Evolutionary conservation across 2,888 invertebrate genomes (phyloP).

Genomic region (Lasioglossum calceatum): DNA sequence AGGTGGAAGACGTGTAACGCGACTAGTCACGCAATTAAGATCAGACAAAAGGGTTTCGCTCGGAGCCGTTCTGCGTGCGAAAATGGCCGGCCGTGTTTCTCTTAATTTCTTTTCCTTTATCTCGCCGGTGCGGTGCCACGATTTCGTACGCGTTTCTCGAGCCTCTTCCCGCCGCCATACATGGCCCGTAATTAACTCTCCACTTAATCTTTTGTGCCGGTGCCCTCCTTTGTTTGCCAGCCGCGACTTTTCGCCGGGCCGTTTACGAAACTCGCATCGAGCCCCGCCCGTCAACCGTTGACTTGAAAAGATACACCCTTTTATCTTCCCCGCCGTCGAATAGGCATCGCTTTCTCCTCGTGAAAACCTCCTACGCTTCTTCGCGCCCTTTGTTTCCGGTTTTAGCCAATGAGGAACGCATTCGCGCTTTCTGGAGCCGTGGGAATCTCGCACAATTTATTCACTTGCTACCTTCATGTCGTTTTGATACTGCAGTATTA

Average conservation of each 20-base stretch:
- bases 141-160: constrained; percentile 23
- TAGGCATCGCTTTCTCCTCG: background rate
- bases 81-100: constrained; percentile 43
- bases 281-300: background rate
- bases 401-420: background rate
- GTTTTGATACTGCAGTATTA: background rate
- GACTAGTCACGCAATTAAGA: constrained; percentile 59
- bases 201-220: constrained; percentile 46
- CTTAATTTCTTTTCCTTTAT: constrained; percentile 58
- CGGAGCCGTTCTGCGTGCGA: constrained; percentile 1
- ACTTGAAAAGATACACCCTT: background rate
- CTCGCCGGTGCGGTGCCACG: constrained; percentile 21
- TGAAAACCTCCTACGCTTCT: background rate
- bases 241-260: constrained; percentile 19
- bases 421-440: background rate
- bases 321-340: background rate
- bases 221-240: background rate
- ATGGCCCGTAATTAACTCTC: constrained; percentile 46
- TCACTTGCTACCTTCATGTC: background rate
- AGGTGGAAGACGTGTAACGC: constrained; percentile 48
- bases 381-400: background rate
- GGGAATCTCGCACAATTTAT: background rate
- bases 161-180: background rate
- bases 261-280: constrained; percentile 9
- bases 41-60: constrained; percentile 43